Conservation (phyloP, 2,888 invertebrate species). For the Elysia crispata region DNA sequence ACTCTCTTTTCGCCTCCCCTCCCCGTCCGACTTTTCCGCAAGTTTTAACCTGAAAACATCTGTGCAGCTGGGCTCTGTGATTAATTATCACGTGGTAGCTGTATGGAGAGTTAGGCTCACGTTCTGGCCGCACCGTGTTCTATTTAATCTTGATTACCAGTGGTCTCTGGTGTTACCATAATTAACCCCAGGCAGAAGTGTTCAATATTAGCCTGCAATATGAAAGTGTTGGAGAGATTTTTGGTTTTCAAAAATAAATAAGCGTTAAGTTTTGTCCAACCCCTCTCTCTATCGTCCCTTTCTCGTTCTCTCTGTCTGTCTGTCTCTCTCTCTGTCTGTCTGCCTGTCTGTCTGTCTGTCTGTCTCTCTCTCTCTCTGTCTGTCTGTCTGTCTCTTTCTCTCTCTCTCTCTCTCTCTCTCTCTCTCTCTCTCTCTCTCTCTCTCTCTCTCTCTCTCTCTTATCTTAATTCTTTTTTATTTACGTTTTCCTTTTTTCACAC, state of each 20-base stretch:
- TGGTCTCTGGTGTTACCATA: too few species aligned
- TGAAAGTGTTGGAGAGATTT: too few species aligned
- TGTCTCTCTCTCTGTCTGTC: not conserved
- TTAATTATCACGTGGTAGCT: too few species aligned
- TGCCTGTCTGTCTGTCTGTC: not conserved
- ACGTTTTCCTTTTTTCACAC: constrained; percentile 26
- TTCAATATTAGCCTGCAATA: too few species aligned
- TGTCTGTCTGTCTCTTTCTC: not conserved
- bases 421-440: not conserved
- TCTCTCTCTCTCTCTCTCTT: constrained; percentile 19
- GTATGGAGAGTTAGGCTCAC: too few species aligned
- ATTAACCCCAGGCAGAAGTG: too few species aligned
- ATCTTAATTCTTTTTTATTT: not conserved
- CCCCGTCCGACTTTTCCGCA: too few species aligned
- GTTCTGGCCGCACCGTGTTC: too few species aligned
- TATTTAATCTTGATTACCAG: too few species aligned
- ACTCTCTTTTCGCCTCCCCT: too few species aligned
- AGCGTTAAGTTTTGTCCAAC: not conserved
- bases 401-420: not conserved
- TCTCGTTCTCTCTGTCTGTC: not conserved
- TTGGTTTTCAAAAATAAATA: not conserved
- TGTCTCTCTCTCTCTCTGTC: not conserved
- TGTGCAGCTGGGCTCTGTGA: too few species aligned
- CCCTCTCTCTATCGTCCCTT: not conserved
- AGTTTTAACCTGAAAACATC: too few species aligned